A percentile compares a stretch with the other conserved stretches of the same genome.
phyloP scores from a whole-genome alignment of 1,140 invertebrate genomes.

The Heterodera schachtii region DNA sequence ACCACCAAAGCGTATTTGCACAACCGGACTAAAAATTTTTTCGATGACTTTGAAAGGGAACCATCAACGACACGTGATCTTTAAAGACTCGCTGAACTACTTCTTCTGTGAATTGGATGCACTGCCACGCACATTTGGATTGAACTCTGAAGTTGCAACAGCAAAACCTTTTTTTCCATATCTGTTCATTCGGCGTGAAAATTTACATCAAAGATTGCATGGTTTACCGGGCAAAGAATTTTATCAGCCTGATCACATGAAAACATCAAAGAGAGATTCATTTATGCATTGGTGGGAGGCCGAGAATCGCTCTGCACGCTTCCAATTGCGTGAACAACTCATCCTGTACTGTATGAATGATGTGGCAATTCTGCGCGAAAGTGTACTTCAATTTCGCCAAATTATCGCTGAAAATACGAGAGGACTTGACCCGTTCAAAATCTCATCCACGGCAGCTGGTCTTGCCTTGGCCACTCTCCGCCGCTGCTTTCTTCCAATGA shows the following conservation, averaged over 20 bases:
- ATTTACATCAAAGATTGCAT: neutral
- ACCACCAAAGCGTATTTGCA: constrained; percentile 10
- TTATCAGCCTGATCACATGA: constrained; percentile 12
- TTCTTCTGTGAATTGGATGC: constrained; percentile 26
- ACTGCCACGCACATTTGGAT: constrained; percentile 11
- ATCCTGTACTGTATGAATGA: constrained; percentile 2
- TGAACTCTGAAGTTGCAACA: neutral
- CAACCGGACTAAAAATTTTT: constrained; percentile 26
- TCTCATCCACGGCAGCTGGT: constrained; percentile 9
- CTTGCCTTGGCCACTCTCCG: constrained; percentile 5
- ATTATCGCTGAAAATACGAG: neutral
- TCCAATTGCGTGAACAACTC: neutral
- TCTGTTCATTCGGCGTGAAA: constrained; percentile 6
- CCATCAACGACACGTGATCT: constrained; percentile 1
- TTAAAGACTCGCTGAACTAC: constrained; percentile 29
- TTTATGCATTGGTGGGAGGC: neutral
- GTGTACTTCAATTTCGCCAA: neutral
- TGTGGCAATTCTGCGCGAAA: constrained; percentile 23
- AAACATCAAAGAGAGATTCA: neutral
- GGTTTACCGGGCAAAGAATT: neutral
- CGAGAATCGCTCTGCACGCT: neutral
- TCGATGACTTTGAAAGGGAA: constrained; percentile 8
- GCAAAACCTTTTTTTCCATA: constrained; percentile 28
- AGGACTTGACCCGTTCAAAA: constrained; percentile 15
- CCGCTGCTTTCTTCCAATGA: constrained; percentile 6